These are phyloP conservation scores for Sebastes vulpes DNA, from an alignment of 2,797 vertebrate genomes.

Conservation along the genomic window DNA sequence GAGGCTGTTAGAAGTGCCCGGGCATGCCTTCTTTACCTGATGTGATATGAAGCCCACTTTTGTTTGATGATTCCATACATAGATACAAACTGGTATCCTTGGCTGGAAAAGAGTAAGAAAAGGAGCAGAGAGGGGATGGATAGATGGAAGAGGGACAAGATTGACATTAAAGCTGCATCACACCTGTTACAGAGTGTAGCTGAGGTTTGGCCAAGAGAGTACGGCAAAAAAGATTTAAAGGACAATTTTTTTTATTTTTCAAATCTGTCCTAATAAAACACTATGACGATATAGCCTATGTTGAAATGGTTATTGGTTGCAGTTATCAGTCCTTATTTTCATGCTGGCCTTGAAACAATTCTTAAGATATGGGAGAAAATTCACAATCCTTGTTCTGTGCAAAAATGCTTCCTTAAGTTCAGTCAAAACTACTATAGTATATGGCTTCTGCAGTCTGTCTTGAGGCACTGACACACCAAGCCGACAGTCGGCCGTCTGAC, in stretches of 20 bases:
- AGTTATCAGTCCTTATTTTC: not conserved
- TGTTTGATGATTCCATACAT: conserved; percentile 85
- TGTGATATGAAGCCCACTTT: conserved; percentile 82
- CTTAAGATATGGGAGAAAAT: not conserved
- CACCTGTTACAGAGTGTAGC: conserved; percentile 48
- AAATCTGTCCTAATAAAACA: not conserved
- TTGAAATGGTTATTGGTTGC: not conserved
- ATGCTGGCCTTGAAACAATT: not conserved
- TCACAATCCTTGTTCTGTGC: not conserved
- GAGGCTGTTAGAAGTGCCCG: conserved; percentile 83
- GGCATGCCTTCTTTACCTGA: conserved; percentile 84
- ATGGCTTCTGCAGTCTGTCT: not conserved
- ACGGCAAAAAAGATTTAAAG: not conserved
- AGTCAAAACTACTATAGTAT: not conserved
- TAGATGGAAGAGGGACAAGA: conserved; percentile 31
- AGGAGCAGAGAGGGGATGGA: conserved; percentile 45
- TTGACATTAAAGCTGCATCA: conserved; percentile 29
- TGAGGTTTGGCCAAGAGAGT: conserved; percentile 10
- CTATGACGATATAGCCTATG: not conserved
- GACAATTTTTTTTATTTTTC: not conserved
- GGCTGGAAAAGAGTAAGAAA: conserved; percentile 73
- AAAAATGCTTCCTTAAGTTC: not conserved
- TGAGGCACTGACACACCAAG: too few species aligned
- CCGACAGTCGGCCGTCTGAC: too few species aligned
- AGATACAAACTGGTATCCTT: conserved; percentile 86